Percentiles rank a stretch among this genome's conserved stretches.
Evolutionary conservation across 2,113 vertebrate genomes (phyloP).

Genomic region (Amphiprion percula): DNA sequence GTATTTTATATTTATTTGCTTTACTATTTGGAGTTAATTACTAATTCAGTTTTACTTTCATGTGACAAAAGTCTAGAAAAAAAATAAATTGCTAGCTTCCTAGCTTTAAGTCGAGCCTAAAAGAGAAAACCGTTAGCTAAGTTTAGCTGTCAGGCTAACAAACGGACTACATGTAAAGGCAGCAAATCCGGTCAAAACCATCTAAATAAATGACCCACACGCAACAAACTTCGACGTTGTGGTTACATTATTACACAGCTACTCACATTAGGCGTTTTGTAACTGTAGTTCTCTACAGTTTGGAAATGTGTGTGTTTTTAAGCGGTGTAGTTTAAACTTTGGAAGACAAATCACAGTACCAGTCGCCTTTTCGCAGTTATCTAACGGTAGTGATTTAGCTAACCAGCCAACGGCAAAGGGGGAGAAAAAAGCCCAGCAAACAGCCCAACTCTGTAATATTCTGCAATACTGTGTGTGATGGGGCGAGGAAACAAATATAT

Average conservation of each 20-base stretch:
- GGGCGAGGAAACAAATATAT: too few species aligned
- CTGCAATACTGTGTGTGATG: too few species aligned
- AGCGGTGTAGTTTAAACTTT: slow-evolving; percentile 29
- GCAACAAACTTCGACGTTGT: neutral
- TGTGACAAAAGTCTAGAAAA: rapidly evolving
- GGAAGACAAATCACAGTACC: slow-evolving; percentile 29
- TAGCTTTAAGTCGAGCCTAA: neutral
- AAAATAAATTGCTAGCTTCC: neutral
- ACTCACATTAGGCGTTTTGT: neutral
- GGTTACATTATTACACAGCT: neutral
- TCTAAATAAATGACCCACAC: slow-evolving; percentile 29
- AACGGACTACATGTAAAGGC: neutral
- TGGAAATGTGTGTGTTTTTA: neutral
- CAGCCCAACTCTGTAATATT: too few species aligned
- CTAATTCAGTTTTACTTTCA: neutral
- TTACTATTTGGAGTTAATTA: neutral
- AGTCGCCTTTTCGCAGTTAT: slow-evolving; percentile 3
- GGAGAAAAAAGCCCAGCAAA: neutral
- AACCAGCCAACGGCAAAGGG: neutral
- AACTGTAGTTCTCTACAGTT: rapidly evolving
- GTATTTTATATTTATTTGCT: neutral
- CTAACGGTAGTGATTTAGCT: slow-evolving; percentile 15
- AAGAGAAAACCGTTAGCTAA: slow-evolving; percentile 10
- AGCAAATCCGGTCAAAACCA: slow-evolving; percentile 47
- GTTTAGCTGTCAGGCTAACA: slow-evolving; percentile 21